These are phyloP conservation scores for Gouania willdenowi DNA, from an alignment of 2,797 vertebrate genomes.

Conservation along the genomic window DNA sequence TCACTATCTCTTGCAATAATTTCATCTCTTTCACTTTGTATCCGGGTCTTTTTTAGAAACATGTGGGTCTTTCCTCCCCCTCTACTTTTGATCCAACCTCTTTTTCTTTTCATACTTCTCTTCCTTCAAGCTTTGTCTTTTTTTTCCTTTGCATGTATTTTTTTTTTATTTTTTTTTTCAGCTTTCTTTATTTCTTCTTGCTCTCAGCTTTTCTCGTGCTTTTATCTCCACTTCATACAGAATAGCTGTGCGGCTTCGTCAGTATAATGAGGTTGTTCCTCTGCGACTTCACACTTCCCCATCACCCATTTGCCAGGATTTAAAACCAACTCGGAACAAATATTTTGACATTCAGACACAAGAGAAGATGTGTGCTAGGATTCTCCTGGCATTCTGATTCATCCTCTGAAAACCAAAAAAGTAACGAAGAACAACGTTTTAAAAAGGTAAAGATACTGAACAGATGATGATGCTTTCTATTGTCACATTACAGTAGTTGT, in stretches of 20 bases:
- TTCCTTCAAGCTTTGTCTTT: slow-evolving; percentile 55
- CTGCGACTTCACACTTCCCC: slow-evolving; percentile 73
- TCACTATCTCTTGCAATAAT: slow-evolving; percentile 56
- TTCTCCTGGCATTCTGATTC: slow-evolving; percentile 43
- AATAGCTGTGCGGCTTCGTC: slow-evolving; percentile 73
- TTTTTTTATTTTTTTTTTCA: slow-evolving; percentile 17
- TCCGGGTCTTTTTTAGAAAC: slow-evolving; percentile 60
- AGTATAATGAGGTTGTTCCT: slow-evolving; percentile 81
- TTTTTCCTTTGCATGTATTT: slow-evolving; percentile 8
- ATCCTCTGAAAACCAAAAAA: slow-evolving; percentile 32
- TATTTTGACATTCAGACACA: slow-evolving; percentile 75
- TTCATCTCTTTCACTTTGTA: slow-evolving; percentile 63
- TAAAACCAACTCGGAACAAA: slow-evolving; percentile 76
- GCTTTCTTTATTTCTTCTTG: slow-evolving; percentile 68
- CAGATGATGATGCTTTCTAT: slow-evolving; percentile 23
- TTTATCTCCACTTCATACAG: slow-evolving; percentile 80
- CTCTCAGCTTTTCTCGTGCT: slow-evolving; percentile 69
- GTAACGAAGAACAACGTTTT: slow-evolving; percentile 21
- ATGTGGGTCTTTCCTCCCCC: slow-evolving; percentile 53
- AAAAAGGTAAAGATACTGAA: slow-evolving; percentile 32
- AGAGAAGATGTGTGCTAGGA: slow-evolving; percentile 50
- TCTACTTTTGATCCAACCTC: slow-evolving; percentile 65
- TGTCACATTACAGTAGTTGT: slow-evolving; percentile 9
- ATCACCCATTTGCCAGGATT: slow-evolving; percentile 58
- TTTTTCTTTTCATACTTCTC: slow-evolving; percentile 57